phyloP scores from a whole-genome alignment of 2,888 invertebrate genomes.

The Tetranychus piercei region DNA sequence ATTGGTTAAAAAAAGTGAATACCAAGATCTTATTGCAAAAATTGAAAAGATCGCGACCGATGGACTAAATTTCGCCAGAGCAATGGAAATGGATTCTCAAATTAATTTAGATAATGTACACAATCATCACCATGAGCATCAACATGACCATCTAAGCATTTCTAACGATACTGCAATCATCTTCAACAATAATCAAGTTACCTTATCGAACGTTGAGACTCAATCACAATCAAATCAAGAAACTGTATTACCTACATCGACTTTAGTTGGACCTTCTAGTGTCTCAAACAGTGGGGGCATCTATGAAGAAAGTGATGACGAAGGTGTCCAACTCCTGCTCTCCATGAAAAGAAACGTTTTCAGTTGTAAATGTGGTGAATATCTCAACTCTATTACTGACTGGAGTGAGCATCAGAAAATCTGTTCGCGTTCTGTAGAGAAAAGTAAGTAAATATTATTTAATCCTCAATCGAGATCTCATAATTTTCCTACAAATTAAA shows the following conservation, averaged over 20 bases:
- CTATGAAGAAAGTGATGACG: background rate
- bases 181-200: background rate
- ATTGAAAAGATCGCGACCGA: background rate
- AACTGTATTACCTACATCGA: background rate
- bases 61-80: background rate
- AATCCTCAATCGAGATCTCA: background rate
- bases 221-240: background rate
- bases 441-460: background rate
- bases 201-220: background rate
- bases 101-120: too few species aligned
- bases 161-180: background rate
- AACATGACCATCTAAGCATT: too few species aligned
- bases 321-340: background rate
- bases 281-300: background rate
- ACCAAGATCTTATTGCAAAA: background rate
- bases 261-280: background rate
- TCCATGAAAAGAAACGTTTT: background rate
- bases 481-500: background rate
- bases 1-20: background rate
- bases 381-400: background rate
- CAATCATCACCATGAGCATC: too few species aligned
- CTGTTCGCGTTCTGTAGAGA: background rate
- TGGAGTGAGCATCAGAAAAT: background rate
- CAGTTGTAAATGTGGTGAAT: background rate
- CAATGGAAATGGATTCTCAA: background rate